Evolutionary conservation across 2,797 vertebrate genomes (phyloP), one percentile per base, ranked within the genome.

Genomic region (Coccyzus lansbergi): DNA sequence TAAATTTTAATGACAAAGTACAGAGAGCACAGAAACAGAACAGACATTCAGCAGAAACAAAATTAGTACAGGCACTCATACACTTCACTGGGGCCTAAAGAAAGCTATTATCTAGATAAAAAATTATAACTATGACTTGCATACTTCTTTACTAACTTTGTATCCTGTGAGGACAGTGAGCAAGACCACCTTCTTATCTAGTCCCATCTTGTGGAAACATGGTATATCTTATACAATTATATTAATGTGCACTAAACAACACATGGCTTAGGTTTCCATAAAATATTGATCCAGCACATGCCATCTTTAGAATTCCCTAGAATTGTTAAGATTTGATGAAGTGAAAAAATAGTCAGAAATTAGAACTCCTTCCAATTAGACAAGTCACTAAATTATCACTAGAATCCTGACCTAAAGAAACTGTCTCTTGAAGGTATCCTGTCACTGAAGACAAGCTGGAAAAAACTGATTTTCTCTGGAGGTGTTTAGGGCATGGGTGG

Each of bases 21-120:
- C 9, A 46, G 48, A 49, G 25, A 69, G 51, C 36, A 65, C 19
- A 60, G 1, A 60, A 19, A 49, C 25, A 48, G 60, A 58, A 40
- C 0, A 51, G 29, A 46, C 0, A 3, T 4, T 55, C 4, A 65
- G 29, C 7, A 74, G 42, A 29, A 80, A 24, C 3, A 25, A 51
- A 55, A 77, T 34, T 8, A 55, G 19, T 9, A 26, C 2, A 15
- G 33, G 25, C 19, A 44, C 44, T 67, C 31, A 6, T 5, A 5
- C 12, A 33, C 33, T 34, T 72, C 65, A 22, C 44, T 81, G 22
- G 7, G 25, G 9, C 10, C 28, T 87, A 8, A 69, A 62, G 20
- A 70, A 76, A 86, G 21, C 10, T 18, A 6, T 53, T 17, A 16
- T 48, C 10, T 36, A 17, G 10, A 71, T 11, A 42, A 19, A 29